These are phyloP conservation scores for Borostomias antarcticus DNA, from an alignment of 2,797 vertebrate species.

Conservation along the genomic window DNA sequence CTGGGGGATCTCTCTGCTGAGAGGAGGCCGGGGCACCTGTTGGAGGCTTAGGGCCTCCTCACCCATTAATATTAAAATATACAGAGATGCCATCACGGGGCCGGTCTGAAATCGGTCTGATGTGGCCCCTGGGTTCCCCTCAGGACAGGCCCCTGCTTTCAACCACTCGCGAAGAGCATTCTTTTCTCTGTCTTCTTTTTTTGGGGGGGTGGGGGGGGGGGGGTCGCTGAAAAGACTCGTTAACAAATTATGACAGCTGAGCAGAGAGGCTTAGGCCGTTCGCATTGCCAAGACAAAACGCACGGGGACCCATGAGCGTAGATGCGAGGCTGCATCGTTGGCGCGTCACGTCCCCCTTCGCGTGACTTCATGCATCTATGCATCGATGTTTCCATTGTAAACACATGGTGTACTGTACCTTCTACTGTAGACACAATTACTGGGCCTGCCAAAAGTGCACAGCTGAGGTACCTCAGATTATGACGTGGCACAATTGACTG, in stretches of 20 bases:
- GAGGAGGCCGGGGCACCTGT: conserved; percentile 72
- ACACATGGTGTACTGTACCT: not conserved
- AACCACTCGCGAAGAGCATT: conserved; percentile 74
- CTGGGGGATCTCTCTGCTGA: conserved; percentile 40
- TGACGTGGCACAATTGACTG: too few species aligned
- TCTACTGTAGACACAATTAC: not conserved
- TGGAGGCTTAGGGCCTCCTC: conserved; percentile 68
- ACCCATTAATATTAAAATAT: conserved; percentile 87
- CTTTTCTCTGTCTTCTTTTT: conserved; percentile 68
- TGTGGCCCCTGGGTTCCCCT: conserved; percentile 78
- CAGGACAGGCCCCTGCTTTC: conserved; percentile 78
- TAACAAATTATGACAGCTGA: conserved; percentile 89
- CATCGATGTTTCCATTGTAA: conserved; percentile 45
- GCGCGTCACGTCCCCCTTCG: not conserved
- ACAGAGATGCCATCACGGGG: conserved; percentile 86
- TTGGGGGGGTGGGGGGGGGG: too few species aligned
- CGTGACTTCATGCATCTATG: conserved; percentile 23
- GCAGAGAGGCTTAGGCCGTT: conserved; percentile 76
- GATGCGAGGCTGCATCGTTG: not conserved
- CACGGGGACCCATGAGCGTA: conserved; percentile 57
- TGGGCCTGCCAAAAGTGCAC: not conserved
- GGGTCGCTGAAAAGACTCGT: conserved; percentile 78
- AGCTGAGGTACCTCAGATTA: not conserved
- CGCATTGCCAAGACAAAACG: conserved; percentile 78
- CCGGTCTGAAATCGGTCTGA: conserved; percentile 85